A percentile compares a stretch with the other conserved stretches of the same genome.
phyloP scores from a whole-genome alignment of 2,113 vertebrate species.

The Pomatostomus ruficeps region DNA sequence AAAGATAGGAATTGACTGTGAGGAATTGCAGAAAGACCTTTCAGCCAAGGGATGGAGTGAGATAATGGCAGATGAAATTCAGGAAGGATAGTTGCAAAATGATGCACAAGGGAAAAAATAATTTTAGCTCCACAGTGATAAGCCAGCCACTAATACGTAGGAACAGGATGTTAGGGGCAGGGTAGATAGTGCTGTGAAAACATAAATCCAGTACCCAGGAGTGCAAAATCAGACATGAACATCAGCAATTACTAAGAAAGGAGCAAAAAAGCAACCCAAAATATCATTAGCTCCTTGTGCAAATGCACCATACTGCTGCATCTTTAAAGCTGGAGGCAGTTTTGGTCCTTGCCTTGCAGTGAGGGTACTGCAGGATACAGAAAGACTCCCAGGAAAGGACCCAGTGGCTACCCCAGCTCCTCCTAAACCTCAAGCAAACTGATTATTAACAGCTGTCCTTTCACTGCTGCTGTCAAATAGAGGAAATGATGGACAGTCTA shows the following conservation, averaged over 20 bases:
- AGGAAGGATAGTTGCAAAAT: background rate
- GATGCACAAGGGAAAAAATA: background rate
- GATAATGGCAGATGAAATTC: conserved; percentile 20
- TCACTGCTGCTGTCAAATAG: background rate
- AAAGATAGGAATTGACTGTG: background rate
- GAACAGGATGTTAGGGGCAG: background rate
- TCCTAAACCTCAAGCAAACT: background rate
- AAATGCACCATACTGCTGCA: background rate
- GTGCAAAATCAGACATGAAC: background rate
- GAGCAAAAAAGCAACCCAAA: background rate
- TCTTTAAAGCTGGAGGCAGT: background rate
- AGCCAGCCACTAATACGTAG: background rate
- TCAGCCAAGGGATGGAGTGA: background rate
- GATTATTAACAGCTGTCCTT: background rate
- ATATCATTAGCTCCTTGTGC: background rate
- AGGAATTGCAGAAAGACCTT: background rate
- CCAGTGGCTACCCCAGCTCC: background rate
- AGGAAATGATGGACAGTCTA: background rate
- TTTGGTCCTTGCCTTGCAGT: background rate
- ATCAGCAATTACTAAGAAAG: background rate
- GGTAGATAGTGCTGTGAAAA: background rate
- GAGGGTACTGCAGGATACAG: background rate
- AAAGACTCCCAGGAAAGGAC: background rate
- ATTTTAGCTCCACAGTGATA: background rate
- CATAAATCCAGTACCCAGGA: background rate